phyloP scores from a whole-genome alignment of 2,797 vertebrate species.

The Sebastes dallii region DNA sequence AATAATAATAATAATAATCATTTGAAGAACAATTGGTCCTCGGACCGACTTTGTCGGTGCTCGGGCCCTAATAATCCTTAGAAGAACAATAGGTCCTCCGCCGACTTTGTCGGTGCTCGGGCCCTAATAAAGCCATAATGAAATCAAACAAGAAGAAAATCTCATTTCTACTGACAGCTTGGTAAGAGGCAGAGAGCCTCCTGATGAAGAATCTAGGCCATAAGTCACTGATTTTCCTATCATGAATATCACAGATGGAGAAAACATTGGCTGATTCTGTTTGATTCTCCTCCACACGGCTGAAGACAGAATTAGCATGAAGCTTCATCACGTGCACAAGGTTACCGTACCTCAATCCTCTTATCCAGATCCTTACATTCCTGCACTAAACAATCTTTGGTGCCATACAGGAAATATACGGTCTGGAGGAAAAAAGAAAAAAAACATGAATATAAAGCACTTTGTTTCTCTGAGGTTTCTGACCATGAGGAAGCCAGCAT shows the following conservation, averaged over 20 bases:
- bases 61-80: too few relatives aligned
- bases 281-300: neutral
- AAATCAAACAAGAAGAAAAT: neutral
- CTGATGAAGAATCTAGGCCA: neutral
- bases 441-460: neutral
- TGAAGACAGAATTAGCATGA: neutral
- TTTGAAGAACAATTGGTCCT: too few relatives aligned
- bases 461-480: neutral
- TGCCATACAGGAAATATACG: conserved; percentile 97
- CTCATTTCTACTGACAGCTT: neutral
- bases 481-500: neutral
- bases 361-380: conserved; percentile 99
- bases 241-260: neutral
- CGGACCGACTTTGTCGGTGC: too few relatives aligned
- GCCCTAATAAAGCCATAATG: too few relatives aligned
- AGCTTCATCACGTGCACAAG: neutral
- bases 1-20: too few relatives aligned
- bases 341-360: conserved; percentile 91
- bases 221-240: neutral
- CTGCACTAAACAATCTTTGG: conserved; percentile 98
- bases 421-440: conserved; percentile 76
- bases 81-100: too few relatives aligned
- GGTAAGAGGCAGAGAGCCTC: neutral
- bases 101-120: too few relatives aligned
- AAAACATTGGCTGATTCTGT: neutral